These are phyloP conservation scores for Pyrochroa serraticornis DNA, from an alignment of 2,888 invertebrate genomes.

Conservation along the genomic window DNA sequence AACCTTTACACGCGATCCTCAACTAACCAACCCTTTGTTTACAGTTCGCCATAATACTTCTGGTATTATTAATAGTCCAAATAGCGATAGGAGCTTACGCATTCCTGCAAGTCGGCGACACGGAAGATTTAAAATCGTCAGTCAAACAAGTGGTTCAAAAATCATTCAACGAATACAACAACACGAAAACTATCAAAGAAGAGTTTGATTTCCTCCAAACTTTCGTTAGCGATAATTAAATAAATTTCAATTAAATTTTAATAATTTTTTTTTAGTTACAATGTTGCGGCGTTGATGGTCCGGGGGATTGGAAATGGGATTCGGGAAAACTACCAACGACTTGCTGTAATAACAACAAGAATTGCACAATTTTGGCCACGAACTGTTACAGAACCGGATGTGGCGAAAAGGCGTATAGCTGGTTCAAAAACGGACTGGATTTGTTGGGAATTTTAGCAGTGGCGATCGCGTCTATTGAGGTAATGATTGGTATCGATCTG, in stretches of 20 bases:
- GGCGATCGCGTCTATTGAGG: slow-evolving; percentile 73
- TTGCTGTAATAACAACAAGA: slow-evolving; percentile 41
- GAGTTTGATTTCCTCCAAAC: slow-evolving; percentile 69
- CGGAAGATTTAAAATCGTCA: slow-evolving; percentile 52
- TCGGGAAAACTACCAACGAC: slow-evolving; percentile 32
- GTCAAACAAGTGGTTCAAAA: slow-evolving; percentile 46
- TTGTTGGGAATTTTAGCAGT: slow-evolving; percentile 69
- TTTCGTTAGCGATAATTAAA: slow-evolving; percentile 54
- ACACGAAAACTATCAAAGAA: slow-evolving; percentile 56
- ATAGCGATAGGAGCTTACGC: slow-evolving; percentile 70
- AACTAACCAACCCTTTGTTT: slow-evolving; percentile 13
- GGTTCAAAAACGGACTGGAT: slow-evolving; percentile 61
- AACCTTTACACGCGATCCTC: background rate
- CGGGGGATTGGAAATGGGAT: slow-evolving; percentile 39
- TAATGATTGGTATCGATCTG: slow-evolving; percentile 43
- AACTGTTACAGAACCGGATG: slow-evolving; percentile 60
- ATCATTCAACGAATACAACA: slow-evolving; percentile 59
- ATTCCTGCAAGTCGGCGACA: slow-evolving; percentile 66
- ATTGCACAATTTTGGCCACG: slow-evolving; percentile 52
- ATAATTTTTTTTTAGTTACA: slow-evolving; percentile 31
- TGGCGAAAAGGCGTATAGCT: slow-evolving; percentile 49
- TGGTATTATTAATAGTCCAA: slow-evolving; percentile 74
- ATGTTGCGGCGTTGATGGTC: slow-evolving; percentile 39
- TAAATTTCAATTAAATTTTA: background rate
- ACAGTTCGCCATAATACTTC: slow-evolving; percentile 59